Evolutionary conservation across 1,140 invertebrate genomes (phyloP).

Genomic region (Sarcophaga bullata): DNA sequence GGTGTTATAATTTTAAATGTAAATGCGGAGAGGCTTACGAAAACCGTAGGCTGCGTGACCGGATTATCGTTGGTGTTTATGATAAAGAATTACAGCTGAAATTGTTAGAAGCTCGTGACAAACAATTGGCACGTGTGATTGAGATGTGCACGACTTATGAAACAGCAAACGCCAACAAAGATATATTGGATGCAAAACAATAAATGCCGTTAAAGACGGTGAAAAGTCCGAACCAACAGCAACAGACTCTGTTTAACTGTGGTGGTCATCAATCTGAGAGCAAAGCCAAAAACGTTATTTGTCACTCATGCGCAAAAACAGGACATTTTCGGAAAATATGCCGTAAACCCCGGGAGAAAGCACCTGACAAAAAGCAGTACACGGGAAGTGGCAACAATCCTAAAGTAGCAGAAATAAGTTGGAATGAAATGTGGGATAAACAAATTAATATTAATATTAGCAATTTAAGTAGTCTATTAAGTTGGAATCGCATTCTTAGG

Average conservation of each 20-base stretch:
- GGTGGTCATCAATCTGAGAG: neutral
- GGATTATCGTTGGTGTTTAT: neutral
- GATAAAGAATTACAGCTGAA: conserved; percentile 18
- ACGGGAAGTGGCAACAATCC: neutral
- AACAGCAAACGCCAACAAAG: conserved; percentile 20
- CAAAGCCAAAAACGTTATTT: neutral
- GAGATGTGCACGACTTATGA: conserved; percentile 31
- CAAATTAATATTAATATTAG: too few relatives aligned
- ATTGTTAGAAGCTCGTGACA: neutral
- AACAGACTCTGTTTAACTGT: too few relatives aligned
- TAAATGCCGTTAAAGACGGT: too few relatives aligned
- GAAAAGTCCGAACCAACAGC: too few relatives aligned
- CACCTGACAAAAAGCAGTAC: neutral
- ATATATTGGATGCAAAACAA: neutral
- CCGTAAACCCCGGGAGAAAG: neutral
- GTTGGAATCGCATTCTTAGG: too few relatives aligned
- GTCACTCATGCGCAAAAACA: neutral
- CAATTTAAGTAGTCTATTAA: too few relatives aligned
- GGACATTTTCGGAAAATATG: neutral
- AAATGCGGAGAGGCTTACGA: neutral
- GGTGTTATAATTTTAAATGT: conserved; percentile 4
- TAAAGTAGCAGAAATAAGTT: neutral
- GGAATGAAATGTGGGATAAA: conserved; percentile 5
- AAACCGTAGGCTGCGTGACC: conserved; percentile 13
- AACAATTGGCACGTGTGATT: neutral